A percentile compares a stretch with the other conserved stretches of the same genome.
These are phyloP conservation scores for Dryococelus australis DNA, from an alignment of 2,888 invertebrate species.

Conservation along the genomic window DNA sequence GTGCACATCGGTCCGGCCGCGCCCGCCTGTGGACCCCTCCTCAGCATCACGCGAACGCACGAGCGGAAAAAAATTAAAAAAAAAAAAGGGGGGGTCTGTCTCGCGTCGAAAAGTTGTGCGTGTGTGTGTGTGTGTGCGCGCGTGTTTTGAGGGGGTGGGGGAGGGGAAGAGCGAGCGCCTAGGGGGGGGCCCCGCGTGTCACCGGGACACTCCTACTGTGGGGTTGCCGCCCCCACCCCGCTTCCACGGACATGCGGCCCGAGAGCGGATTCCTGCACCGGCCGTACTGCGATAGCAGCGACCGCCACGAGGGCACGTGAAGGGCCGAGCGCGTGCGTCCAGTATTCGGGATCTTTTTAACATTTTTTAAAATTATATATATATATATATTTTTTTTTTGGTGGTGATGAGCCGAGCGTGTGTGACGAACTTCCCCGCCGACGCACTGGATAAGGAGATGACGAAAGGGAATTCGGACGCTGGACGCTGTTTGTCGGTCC, in stretches of 20 bases:
- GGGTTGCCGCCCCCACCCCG: too few relatives aligned
- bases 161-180: neutral
- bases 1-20: neutral
- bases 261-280: neutral
- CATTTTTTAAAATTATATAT: too few relatives aligned
- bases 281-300: neutral
- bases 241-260: neutral
- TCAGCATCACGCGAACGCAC: neutral
- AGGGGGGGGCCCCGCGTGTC: neutral
- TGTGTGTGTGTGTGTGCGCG: neutral
- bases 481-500: neutral
- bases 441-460: neutral
- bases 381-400: neutral
- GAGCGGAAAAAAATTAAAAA: neutral
- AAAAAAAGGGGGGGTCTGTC: too few relatives aligned
- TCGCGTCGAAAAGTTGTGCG: neutral
- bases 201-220: too few relatives aligned
- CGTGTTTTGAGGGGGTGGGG: neutral
- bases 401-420: neutral
- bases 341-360: too few relatives aligned
- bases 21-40: neutral
- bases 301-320: neutral
- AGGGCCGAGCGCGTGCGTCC: too few relatives aligned
- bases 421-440: neutral
- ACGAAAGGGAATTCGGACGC: neutral